Evolutionary conservation across 2,888 invertebrate species (phyloP).

Genomic region (Heliconius charithonia): DNA sequence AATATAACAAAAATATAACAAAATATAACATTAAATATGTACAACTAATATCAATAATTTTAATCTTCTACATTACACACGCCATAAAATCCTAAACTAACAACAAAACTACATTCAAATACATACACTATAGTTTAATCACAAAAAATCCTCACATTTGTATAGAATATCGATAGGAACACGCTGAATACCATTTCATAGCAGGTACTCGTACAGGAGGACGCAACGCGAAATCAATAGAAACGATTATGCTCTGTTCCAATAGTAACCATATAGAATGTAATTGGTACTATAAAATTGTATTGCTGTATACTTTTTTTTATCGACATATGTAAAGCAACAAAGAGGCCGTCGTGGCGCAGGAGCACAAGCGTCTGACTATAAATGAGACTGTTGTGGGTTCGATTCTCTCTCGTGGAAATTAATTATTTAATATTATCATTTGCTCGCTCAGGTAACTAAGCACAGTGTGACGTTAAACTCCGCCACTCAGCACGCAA

Average conservation of each 20-base stretch:
- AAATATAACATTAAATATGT: too few relatives aligned
- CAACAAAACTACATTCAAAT: background rate
- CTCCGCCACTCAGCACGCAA: too few relatives aligned
- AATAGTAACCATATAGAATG: slow-evolving; percentile 14
- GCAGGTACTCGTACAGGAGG: background rate
- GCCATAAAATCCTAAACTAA: background rate
- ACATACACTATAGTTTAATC: background rate
- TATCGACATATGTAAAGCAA: background rate
- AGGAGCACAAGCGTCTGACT: background rate
- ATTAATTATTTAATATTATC: too few relatives aligned
- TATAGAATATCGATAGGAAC: background rate
- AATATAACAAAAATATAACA: too few relatives aligned
- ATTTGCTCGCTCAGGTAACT: too few relatives aligned
- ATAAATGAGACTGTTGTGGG: background rate
- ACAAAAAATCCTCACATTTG: background rate
- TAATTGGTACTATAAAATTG: slow-evolving; percentile 13
- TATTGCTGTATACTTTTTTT: background rate
- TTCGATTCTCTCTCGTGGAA: too few relatives aligned
- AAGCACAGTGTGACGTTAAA: too few relatives aligned
- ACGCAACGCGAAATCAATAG: slow-evolving; percentile 17
- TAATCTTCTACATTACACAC: too few relatives aligned
- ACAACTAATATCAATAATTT: too few relatives aligned
- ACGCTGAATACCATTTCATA: background rate
- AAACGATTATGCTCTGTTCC: slow-evolving; percentile 5
- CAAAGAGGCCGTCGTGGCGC: background rate